Base-by-base conservation (phyloP, 1,140 invertebrate species). In the Oryzaephilus surinamensis region DNA sequence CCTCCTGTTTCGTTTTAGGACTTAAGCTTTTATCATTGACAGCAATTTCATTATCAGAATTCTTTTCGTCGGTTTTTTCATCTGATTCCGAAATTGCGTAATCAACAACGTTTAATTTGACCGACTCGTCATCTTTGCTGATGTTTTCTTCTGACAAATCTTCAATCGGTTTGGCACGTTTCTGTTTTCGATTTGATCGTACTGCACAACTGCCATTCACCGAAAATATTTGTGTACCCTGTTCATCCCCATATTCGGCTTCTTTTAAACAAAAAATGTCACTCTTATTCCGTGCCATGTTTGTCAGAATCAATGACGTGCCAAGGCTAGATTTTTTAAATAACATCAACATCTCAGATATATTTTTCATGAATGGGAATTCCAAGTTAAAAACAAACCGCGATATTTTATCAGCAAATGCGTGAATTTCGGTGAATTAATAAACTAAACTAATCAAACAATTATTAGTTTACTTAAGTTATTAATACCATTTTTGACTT, bases 261-360 rank as follows among this genome's bases (percentile, higher is more conserved):
- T 44, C 42, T 44, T 38, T 54, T 19, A 54, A 34, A 21, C 50
- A 51, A 28, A 54, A 54, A 38, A 54, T 54, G 36, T 54, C 52
- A 34, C 52, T 54, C 4, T 43, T 38, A 21, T 54, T 54, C 7
- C 47, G 46, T n/a, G n/a, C n/a, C n/a, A n/a, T n/a, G n/a, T n/a
- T n/a, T n/a, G n/a, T n/a, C n/a, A n/a, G n/a, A n/a, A n/a, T n/a
- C n/a, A n/a, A n/a, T n/a, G n/a, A n/a, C n/a, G n/a, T n/a, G n/a
- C n/a, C n/a, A n/a, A n/a, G n/a, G n/a, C n/a, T n/a, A n/a, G n/a
- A n/a, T n/a, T n/a, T n/a, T n/a, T n/a, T n/a, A n/a, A n/a, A n/a
- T n/a, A n/a, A n/a, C n/a, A n/a, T n/a, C n/a, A n/a, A n/a, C n/a
- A n/a, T n/a, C n/a, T n/a, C n/a, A n/a, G n/a, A n/a, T n/a, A n/a